Conservation (phyloP, 2,797 vertebrate species). For the Rhynchotus rufescens region DNA sequence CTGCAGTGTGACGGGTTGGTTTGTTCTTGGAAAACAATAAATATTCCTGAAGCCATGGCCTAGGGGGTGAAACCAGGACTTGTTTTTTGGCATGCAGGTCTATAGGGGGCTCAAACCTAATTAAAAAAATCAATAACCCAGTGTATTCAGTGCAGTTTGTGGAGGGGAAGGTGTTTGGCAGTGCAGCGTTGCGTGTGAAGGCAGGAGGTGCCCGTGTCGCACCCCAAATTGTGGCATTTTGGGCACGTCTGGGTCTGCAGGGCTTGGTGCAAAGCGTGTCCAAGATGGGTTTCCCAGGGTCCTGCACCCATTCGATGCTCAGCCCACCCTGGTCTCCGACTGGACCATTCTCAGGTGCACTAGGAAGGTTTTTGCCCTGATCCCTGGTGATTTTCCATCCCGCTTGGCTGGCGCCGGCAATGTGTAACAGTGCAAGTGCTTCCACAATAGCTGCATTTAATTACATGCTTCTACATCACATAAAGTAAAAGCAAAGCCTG, state of each 20-base stretch:
- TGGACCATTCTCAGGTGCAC: neutral
- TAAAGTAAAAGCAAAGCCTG: conserved; percentile 1
- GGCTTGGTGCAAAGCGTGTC: neutral
- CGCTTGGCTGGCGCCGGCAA: neutral
- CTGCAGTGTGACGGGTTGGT: conserved; percentile 26
- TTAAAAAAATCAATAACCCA: neutral
- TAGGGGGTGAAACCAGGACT: neutral
- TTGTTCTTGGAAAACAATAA: conserved; percentile 65
- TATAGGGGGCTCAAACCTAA: neutral
- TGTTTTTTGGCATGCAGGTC: neutral
- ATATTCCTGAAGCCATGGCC: conserved; percentile 44
- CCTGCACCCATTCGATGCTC: neutral
- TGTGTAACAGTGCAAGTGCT: neutral
- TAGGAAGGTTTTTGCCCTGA: neutral
- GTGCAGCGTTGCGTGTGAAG: neutral
- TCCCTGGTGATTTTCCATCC: neutral
- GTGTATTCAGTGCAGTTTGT: neutral
- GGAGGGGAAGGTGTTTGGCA: neutral
- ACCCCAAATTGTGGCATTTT: neutral
- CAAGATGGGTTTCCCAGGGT: neutral
- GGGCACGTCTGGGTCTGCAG: neutral
- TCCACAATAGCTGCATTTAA: neutral
- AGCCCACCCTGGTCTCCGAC: no score
- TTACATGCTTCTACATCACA: neutral
- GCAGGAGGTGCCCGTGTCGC: neutral